Evolutionary conservation across 2,888 invertebrate genomes (phyloP).

Genomic region (Lycophotia porphyrea): DNA sequence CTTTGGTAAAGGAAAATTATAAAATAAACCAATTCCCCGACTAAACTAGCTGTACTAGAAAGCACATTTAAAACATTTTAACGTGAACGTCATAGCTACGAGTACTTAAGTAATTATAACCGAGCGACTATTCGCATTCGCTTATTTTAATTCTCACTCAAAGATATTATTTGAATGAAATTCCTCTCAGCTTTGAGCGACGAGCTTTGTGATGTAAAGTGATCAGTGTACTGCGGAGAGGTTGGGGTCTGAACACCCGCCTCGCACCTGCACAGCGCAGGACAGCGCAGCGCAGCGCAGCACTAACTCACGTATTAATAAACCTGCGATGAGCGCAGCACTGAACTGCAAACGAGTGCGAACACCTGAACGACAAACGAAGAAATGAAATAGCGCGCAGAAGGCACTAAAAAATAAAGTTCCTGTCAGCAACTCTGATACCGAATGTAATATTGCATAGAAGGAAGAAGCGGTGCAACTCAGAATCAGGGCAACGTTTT

Average conservation of each 20-base stretch:
- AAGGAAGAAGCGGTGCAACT: background rate
- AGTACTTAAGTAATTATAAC: background rate
- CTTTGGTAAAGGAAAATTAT: background rate
- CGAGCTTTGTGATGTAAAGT: constrained; percentile 26
- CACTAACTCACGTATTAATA: background rate
- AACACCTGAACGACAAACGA: background rate
- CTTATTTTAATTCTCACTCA: constrained; percentile 7
- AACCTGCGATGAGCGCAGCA: background rate
- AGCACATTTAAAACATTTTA: constrained; percentile 5
- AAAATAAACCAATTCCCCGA: background rate
- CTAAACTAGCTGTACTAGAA: background rate
- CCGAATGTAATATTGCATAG: background rate
- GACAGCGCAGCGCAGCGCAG: too few species aligned
- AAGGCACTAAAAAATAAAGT: background rate
- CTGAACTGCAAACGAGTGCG: too few species aligned
- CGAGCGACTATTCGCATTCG: background rate
- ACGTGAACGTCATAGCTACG: background rate
- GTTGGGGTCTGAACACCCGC: background rate
- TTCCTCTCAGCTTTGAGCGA: background rate
- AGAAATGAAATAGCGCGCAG: background rate
- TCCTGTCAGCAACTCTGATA: background rate
- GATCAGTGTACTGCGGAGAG: too few species aligned
- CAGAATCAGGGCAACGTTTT: background rate
- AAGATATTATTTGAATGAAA: constrained; percentile 10
- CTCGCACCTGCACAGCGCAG: too few species aligned